These are phyloP conservation scores for Cotesia glomerata DNA, from an alignment of 1,140 invertebrate genomes.

Conservation along the genomic window DNA sequence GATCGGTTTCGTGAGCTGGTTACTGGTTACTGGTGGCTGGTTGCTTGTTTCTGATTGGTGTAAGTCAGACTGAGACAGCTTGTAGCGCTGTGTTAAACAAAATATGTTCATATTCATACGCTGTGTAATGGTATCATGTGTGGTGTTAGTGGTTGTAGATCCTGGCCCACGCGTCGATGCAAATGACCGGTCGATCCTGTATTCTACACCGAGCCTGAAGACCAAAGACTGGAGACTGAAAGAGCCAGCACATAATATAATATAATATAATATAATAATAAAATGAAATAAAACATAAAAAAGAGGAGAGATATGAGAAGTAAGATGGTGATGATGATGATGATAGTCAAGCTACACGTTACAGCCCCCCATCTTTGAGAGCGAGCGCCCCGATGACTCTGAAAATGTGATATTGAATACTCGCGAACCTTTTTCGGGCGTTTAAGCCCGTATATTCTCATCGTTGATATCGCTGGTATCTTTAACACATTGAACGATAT, in stretches of 20 bases:
- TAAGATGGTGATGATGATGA: not conserved
- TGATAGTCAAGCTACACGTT: not conserved
- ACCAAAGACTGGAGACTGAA: not conserved
- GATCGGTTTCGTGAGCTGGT: constrained; percentile 21
- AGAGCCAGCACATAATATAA: not conserved
- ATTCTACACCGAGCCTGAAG: no score
- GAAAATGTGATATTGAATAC: not conserved
- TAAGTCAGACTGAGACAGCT: no score
- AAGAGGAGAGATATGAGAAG: not conserved
- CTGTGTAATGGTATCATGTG: not conserved
- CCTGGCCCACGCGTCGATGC: not conserved
- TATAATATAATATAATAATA: no score
- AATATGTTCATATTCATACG: no score
- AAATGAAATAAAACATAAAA: no score
- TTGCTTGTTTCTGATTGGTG: not conserved
- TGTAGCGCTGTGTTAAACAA: no score
- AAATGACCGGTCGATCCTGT: constrained; percentile 5
- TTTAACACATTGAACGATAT: constrained; percentile 3
- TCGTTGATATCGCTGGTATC: not conserved
- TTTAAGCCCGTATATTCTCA: not conserved
- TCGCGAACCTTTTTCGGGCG: not conserved
- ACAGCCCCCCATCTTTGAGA: no score
- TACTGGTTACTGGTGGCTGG: no score
- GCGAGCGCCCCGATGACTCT: not conserved
- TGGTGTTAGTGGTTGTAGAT: not conserved